A percentile compares a stretch with the other conserved stretches of the same genome.
phyloP scores from a whole-genome alignment of 1,140 invertebrate species.

The Carcinoscorpius rotundicauda region DNA sequence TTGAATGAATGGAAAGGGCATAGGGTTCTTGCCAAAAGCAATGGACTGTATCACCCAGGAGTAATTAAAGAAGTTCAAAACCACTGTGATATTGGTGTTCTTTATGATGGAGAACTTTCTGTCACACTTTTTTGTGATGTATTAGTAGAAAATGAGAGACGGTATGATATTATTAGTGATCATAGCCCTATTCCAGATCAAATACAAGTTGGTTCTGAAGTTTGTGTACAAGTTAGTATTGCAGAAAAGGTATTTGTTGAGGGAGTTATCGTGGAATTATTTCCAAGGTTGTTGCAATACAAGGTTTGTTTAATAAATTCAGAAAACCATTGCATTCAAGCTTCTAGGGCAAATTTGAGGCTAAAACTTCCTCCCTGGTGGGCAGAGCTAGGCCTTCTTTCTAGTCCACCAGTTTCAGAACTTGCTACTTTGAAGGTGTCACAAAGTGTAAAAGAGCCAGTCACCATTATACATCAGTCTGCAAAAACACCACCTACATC shows the following conservation, averaged over 20 bases:
- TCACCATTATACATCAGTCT: neutral
- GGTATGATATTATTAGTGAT: slow-evolving; percentile 82
- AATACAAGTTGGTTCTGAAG: slow-evolving; percentile 48
- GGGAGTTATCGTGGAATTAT: slow-evolving; percentile 57
- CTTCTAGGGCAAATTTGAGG: slow-evolving; percentile 71
- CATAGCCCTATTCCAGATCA: slow-evolving; percentile 73
- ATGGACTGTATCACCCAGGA: slow-evolving; percentile 69
- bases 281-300: slow-evolving; percentile 59
- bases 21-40: slow-evolving; percentile 71
- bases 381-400: slow-evolving; percentile 54
- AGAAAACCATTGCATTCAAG: slow-evolving; percentile 31
- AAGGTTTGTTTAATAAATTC: slow-evolving; percentile 49
- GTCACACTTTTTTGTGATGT: too few species aligned
- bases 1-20: slow-evolving; percentile 82
- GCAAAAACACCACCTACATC: neutral
- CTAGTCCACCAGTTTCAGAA: slow-evolving; percentile 5
- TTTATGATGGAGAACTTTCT: slow-evolving; percentile 44
- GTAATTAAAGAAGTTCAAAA: slow-evolving; percentile 47
- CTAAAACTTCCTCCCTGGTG: slow-evolving; percentile 85
- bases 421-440: neutral
- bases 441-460: slow-evolving; percentile 9
- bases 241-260: slow-evolving; percentile 61
- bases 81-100: slow-evolving; percentile 53
- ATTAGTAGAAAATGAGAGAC: slow-evolving; percentile 42
- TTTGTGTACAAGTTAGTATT: slow-evolving; percentile 43